These are phyloP conservation scores for Nomada lathburiana DNA, from an alignment of 2,888 invertebrate species.

Conservation along the genomic window DNA sequence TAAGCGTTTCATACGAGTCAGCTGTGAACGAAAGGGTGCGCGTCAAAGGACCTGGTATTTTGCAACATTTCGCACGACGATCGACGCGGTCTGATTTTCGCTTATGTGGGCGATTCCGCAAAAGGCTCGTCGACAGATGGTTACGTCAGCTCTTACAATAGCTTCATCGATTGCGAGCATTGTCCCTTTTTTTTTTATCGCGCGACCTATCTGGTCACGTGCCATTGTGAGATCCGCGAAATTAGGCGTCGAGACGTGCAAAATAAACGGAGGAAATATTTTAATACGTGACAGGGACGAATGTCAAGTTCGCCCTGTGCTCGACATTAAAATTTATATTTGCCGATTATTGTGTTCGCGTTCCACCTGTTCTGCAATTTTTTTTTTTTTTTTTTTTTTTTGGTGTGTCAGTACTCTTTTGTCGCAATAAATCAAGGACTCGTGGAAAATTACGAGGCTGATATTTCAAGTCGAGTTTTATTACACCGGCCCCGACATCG, in stretches of 20 bases:
- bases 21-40: neutral
- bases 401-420: neutral
- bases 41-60: constrained; percentile 37
- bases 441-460: constrained; percentile 1
- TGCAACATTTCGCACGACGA: constrained; percentile 52
- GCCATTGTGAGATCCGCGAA: constrained; percentile 34
- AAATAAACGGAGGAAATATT: constrained; percentile 15
- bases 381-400: neutral
- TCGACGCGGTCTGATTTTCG: constrained; percentile 53
- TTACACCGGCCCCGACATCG: neutral
- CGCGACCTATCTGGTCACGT: constrained; percentile 33
- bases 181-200: constrained; percentile 51
- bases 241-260: constrained; percentile 2
- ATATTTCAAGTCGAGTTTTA: constrained; percentile 25
- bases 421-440: neutral
- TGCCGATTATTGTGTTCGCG: neutral
- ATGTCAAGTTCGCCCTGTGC: neutral
- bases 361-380: neutral
- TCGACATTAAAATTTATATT: constrained; percentile 19
- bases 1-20: neutral
- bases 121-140: constrained; percentile 45
- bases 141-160: constrained; percentile 59
- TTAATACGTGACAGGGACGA: neutral
- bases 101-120: constrained; percentile 63
- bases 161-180: constrained; percentile 59